Percentiles rank a stretch among this genome's conserved stretches.
phyloP scores from a whole-genome alignment of 1,140 invertebrate genomes.

The Dendrolimus punctatus region DNA sequence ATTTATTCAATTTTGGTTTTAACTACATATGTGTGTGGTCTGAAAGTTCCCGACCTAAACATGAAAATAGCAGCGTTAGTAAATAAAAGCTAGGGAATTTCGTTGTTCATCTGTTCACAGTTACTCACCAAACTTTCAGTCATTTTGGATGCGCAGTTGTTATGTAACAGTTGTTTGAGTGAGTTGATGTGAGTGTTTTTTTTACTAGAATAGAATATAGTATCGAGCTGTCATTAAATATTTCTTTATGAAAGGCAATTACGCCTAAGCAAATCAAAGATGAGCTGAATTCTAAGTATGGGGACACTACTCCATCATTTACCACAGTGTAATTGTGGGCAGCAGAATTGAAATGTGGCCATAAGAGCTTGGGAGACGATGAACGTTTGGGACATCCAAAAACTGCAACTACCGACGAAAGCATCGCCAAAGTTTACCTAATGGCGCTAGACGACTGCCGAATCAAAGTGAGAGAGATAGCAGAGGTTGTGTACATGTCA shows the following conservation, averaged over 20 bases:
- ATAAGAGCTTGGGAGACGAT: too few species aligned
- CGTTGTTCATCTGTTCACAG: conserved; percentile 1
- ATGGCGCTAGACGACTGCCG: too few species aligned
- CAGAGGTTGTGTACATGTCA: not conserved
- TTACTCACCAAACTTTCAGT: conserved; percentile 1
- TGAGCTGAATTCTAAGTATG: not conserved
- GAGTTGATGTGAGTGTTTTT: conserved; percentile 1
- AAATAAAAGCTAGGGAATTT: not conserved
- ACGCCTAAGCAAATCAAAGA: conserved; percentile 3
- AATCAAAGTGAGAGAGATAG: too few species aligned
- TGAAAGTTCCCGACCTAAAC: too few species aligned
- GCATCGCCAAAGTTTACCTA: too few species aligned
- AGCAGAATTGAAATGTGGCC: conserved; percentile 1
- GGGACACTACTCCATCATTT: not conserved
- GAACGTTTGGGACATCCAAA: too few species aligned
- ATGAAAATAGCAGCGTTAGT: not conserved
- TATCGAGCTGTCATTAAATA: too few species aligned
- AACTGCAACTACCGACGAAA: too few species aligned
- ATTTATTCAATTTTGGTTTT: too few species aligned
- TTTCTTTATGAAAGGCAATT: not conserved
- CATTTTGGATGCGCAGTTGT: not conserved
- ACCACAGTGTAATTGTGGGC: conserved; percentile 3
- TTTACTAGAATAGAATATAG: not conserved
- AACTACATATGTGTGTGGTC: too few species aligned
- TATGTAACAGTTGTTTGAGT: conserved; percentile 1